Percentiles rank a stretch among this genome's conserved stretches.
Evolutionary conservation across 2,888 invertebrate species (phyloP).

Genomic region (Lasioglossum vierecki): DNA sequence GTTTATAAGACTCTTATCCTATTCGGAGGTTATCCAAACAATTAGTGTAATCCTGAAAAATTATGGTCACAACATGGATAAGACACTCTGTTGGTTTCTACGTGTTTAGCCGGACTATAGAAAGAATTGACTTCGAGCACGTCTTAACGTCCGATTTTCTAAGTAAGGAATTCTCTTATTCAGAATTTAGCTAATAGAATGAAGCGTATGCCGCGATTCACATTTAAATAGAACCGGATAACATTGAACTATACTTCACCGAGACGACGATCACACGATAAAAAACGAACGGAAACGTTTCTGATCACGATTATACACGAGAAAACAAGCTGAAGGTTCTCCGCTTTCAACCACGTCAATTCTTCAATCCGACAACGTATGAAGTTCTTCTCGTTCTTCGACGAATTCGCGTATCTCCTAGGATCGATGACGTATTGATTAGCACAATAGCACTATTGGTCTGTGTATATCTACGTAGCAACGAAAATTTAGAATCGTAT

Average conservation of each 20-base stretch:
- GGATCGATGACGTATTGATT: not conserved
- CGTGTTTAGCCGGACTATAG: not conserved
- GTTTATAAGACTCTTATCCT: constrained; percentile 6
- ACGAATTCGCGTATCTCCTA: not conserved
- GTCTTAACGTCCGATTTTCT: not conserved
- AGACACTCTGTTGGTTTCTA: constrained; percentile 17
- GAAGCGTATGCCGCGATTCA: not conserved
- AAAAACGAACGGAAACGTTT: not conserved
- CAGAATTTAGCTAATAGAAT: not conserved
- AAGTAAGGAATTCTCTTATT: not conserved
- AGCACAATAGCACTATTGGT: not conserved
- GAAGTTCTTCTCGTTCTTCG: not conserved
- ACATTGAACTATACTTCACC: not conserved
- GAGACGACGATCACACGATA: constrained; percentile 1
- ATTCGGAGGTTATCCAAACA: constrained; percentile 17
- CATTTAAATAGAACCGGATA: not conserved
- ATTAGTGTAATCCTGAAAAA: constrained; percentile 9
- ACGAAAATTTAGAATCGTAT: constrained; percentile 17
- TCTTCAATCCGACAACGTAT: not conserved
- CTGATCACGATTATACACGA: not conserved
- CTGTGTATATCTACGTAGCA: constrained; percentile 15
- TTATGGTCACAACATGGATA: constrained; percentile 11
- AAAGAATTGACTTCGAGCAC: constrained; percentile 11
- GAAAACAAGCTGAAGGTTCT: not conserved
- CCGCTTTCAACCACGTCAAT: not conserved